Base-by-base conservation (phyloP, 2,797 vertebrate genomes). In the Channallabes apus region DNA sequence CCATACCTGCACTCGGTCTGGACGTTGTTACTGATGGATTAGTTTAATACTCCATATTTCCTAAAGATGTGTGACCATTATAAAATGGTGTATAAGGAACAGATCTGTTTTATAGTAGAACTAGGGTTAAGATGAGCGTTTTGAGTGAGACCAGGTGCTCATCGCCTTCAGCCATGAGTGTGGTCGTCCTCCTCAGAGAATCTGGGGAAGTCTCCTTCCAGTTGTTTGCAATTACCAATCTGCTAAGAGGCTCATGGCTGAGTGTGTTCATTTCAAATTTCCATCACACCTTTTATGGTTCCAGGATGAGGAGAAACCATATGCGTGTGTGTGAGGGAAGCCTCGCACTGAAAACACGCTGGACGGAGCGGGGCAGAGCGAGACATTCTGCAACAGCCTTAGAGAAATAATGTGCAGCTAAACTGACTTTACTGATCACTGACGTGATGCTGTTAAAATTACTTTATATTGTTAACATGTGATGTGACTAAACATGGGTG, bases 191-290 rank as follows among this genome's bases (percentile, higher is more conserved):
- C 94, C 93, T 3, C 61, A 80, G 59, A 62, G 92, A 93, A 93
- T 32, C 51, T 90, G 91, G 88, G 84, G 91, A 38, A 61, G 56
- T 78, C 56, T 78, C 88, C 85, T 24, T 91, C 92, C 95, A 95
- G 94, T 94, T 96, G 95, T 95, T 96, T 94, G 94, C 92, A 94
- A 95, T 96, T 95, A 95, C 92, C 92, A 93, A 91, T 93, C 91
- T 83, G 93, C 94, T 95, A 94, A 95, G 92, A 94, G 94, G 95
- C 94, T 95, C 93, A 94, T 94, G 93, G 94, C 94, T 95, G 94
- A 95, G 94, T 94, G 92, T 93, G 92, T 95, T 95, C 94, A 93
- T 94, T 95, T 93, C 91, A 91, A 94, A 94, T 96, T 95, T 95
- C 94, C 94, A 95, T 95, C 94, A 94, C 94, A 95, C 94, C 95